Conservation (phyloP, 2,797 vertebrate genomes). For the Tauraco hartlaubi region DNA sequence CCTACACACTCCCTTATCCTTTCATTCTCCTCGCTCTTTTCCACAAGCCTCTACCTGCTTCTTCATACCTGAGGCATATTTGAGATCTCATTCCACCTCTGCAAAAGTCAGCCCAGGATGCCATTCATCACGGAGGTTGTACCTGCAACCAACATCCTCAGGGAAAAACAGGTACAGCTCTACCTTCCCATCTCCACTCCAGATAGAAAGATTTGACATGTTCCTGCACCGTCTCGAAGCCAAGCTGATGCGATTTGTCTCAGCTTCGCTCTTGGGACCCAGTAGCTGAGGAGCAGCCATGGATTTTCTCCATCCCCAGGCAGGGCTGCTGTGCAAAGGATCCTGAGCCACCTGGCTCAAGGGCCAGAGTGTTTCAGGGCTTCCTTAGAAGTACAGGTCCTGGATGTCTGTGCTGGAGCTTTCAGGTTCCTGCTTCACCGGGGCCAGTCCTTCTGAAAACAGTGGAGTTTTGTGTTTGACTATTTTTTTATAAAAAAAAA, state of each 20-base stretch:
- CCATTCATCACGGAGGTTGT: background rate
- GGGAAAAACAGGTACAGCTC: background rate
- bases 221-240: background rate
- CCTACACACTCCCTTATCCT: background rate
- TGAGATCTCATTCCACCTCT: background rate
- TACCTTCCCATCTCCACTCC: background rate
- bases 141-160: background rate
- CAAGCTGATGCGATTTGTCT: background rate
- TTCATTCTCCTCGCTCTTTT: background rate
- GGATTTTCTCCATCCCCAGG: background rate
- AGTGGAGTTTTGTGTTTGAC: accelerated
- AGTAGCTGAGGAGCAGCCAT: background rate
- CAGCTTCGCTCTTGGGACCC: background rate
- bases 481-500: background rate
- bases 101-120: background rate
- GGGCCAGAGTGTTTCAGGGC: background rate
- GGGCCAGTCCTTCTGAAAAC: background rate
- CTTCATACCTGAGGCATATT: background rate
- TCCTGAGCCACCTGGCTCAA: background rate
- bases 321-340: background rate
- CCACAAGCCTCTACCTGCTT: background rate
- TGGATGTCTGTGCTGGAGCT: background rate
- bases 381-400: background rate
- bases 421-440: background rate
- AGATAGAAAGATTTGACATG: background rate